phyloP scores from a whole-genome alignment of 53 echinoderm and acorn worm genomes.

The Crossaster papposus region DNA sequence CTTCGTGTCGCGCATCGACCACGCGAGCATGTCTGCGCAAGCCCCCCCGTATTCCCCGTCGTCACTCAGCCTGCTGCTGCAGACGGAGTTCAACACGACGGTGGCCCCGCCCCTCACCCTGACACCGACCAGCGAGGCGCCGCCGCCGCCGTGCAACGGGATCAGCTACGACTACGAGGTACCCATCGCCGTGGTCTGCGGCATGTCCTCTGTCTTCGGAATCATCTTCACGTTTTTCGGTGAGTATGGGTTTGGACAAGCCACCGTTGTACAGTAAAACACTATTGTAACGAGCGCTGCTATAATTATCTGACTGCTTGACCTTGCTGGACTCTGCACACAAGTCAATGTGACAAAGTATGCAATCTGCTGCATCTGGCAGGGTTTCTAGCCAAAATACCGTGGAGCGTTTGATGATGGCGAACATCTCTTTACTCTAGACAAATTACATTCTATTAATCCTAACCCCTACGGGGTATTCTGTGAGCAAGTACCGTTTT shows the following conservation, averaged over 20 bases:
- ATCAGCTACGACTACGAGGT: conserved; percentile 79
- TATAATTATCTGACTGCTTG: too few species aligned
- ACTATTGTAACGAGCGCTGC: too few species aligned
- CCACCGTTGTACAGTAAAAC: not conserved
- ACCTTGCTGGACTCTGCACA: too few species aligned
- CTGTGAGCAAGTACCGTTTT: too few species aligned
- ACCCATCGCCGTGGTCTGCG: conserved; percentile 82
- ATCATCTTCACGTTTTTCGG: conserved; percentile 93
- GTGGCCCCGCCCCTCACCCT: conserved; percentile 26
- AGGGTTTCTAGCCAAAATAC: too few species aligned
- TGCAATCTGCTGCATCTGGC: too few species aligned
- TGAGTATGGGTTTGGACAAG: conserved; percentile 57
- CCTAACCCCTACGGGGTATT: too few species aligned
- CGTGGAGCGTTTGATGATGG: too few species aligned
- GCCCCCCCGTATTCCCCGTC: conserved; percentile 18
- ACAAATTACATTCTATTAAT: too few species aligned
- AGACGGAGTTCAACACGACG: conserved; percentile 50
- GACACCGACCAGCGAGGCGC: conserved; percentile 10
- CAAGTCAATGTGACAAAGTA: too few species aligned
- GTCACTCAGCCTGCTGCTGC: conserved; percentile 40
- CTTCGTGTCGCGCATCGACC: not conserved
- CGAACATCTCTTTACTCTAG: too few species aligned
- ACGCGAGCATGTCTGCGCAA: conserved; percentile 12
- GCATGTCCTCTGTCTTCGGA: conserved; percentile 89
- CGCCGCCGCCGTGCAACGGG: conserved; percentile 56